A percentile compares a stretch with the other conserved stretches of the same genome.
phyloP scores from a whole-genome alignment of 1,140 invertebrate genomes.

The Cepaea nemoralis region DNA sequence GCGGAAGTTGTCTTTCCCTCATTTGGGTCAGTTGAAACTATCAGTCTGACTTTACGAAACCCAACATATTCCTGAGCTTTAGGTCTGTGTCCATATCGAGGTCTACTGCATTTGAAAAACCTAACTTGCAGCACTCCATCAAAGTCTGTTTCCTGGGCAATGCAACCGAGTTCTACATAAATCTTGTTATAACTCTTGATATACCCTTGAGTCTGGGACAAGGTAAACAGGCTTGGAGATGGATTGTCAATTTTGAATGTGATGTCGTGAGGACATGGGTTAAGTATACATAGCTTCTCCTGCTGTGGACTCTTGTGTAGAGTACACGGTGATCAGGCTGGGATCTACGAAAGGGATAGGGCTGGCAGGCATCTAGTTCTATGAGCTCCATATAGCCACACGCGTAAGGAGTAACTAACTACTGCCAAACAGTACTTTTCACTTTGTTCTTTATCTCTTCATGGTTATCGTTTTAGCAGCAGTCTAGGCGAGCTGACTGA shows the following conservation, averaged over 20 bases:
- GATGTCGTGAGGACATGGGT: constrained; percentile 20
- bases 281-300: not conserved
- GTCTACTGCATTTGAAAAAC: constrained; percentile 18
- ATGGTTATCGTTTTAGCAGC: too few species aligned
- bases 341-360: constrained; percentile 28
- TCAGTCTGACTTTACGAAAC: not conserved
- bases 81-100: constrained; percentile 20
- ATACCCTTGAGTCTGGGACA: constrained; percentile 22
- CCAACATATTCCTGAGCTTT: constrained; percentile 18
- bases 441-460: too few species aligned
- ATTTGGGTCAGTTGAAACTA: not conserved
- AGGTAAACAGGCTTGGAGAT: not conserved
- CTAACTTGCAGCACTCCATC: constrained; percentile 17
- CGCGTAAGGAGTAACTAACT: too few species aligned
- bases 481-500: too few species aligned
- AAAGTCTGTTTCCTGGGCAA: not conserved
- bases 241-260: constrained; percentile 29
- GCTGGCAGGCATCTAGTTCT: constrained; percentile 26
- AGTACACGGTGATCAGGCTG: not conserved
- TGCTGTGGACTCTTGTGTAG: not conserved
- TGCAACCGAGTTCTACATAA: constrained; percentile 8
- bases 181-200: constrained; percentile 10
- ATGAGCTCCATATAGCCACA: constrained; percentile 5
- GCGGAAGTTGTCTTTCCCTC: not conserved
- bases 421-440: too few species aligned